These are phyloP conservation scores for Temnothorax nylanderi DNA, from an alignment of 1,140 invertebrate species.

Conservation along the genomic window DNA sequence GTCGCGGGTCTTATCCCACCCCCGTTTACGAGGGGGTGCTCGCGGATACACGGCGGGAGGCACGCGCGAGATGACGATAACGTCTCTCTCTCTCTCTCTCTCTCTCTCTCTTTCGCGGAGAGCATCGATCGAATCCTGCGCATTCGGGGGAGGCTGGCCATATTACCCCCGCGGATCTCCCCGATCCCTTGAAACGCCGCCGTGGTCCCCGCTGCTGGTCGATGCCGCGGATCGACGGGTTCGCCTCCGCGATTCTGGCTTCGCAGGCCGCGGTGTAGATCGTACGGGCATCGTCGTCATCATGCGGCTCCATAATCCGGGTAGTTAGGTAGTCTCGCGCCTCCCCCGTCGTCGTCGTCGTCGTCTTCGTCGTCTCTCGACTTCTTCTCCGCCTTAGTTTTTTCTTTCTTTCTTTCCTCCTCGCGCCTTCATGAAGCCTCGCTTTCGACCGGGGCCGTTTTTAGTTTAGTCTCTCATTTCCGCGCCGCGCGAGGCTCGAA, in stretches of 20 bases:
- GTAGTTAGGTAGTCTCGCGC: slow-evolving; percentile 61
- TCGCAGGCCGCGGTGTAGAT: slow-evolving; percentile 58
- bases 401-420: slow-evolving; percentile 23
- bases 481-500: neutral
- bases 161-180: slow-evolving; percentile 70
- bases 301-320: slow-evolving; percentile 70
- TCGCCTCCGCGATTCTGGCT: slow-evolving; percentile 61
- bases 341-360: slow-evolving; percentile 14
- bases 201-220: slow-evolving; percentile 69
- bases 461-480: slow-evolving; percentile 44
- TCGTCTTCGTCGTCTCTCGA: neutral
- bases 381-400: no score
- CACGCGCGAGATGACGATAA: slow-evolving; percentile 26
- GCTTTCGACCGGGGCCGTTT: slow-evolving; percentile 49
- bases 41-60: slow-evolving; percentile 38
- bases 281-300: slow-evolving; percentile 53
- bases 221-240: slow-evolving; percentile 76
- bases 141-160: slow-evolving; percentile 75
- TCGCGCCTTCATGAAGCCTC: slow-evolving; percentile 38
- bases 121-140: slow-evolving; percentile 80
- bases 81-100: slow-evolving; percentile 47
- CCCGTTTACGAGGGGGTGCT: neutral
- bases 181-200: slow-evolving; percentile 71
- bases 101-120: slow-evolving; percentile 67
- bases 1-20: neutral